Percentiles rank a stretch among this genome's conserved stretches.
phyloP scores from a whole-genome alignment of 2,888 invertebrate genomes.

The Falcaria lacertinaria region DNA sequence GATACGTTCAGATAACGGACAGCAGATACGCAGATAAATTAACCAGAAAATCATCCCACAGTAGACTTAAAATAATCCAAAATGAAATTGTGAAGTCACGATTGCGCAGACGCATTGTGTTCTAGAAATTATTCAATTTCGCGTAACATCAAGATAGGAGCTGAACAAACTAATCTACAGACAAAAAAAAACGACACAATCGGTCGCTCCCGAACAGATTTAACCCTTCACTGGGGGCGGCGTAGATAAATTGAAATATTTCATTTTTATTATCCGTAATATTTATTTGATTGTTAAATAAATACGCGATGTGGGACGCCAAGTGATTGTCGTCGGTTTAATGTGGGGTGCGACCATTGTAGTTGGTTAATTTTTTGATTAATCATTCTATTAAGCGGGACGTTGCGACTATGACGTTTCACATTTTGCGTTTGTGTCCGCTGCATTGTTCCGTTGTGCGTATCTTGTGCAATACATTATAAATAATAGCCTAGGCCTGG shows the following conservation, averaged over 20 bases:
- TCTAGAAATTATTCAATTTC: conserved; percentile 66
- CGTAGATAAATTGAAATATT: conserved; percentile 77
- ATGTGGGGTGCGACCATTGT: conserved; percentile 70
- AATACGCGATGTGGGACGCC: conserved; percentile 74
- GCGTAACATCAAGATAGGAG: conserved; percentile 70
- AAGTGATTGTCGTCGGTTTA: conserved; percentile 65
- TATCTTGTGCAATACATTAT: conserved; percentile 9
- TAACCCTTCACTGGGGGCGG: conserved; percentile 70
- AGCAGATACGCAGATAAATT: conserved; percentile 24
- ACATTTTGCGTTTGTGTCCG: conserved; percentile 33
- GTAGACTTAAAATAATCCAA: conserved; percentile 25
- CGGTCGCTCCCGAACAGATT: conserved; percentile 43
- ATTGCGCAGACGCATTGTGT: conserved; percentile 39
- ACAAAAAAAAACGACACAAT: conserved; percentile 50
- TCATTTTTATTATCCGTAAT: conserved; percentile 77
- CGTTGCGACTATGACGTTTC: conserved; percentile 58
- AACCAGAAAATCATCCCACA: conserved; percentile 24
- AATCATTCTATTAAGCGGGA: conserved; percentile 66
- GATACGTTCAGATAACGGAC: background rate
- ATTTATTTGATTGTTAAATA: conserved; percentile 80
- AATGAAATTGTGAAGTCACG: conserved; percentile 37
- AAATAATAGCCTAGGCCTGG: background rate
- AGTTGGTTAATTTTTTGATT: conserved; percentile 79
- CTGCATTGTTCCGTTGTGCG: conserved; percentile 23
- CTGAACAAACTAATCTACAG: conserved; percentile 50